Percentiles rank a stretch among this genome's conserved stretches.
Conservation (phyloP, 2,888 invertebrate genomes). For the Acleris holmiana region DNA sequence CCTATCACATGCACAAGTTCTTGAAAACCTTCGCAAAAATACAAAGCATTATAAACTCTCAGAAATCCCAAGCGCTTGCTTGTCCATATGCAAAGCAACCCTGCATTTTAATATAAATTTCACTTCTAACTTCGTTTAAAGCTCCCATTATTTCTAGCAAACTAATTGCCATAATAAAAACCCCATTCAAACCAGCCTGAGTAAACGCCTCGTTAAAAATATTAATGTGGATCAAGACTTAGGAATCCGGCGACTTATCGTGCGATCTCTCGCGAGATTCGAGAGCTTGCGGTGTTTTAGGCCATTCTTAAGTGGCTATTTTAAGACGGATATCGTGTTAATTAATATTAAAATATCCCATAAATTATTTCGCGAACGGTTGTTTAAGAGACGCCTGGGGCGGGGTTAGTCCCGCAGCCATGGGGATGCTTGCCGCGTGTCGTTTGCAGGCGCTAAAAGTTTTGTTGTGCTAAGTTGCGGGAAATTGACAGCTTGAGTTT, state of each 20-base stretch:
- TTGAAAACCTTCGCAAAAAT: too few relatives aligned
- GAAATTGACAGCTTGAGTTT: too few relatives aligned
- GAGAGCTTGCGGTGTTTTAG: conserved; percentile 32
- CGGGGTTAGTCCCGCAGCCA: conserved; percentile 37
- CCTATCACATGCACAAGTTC: too few relatives aligned
- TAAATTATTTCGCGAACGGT: conserved; percentile 57
- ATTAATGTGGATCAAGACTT: conserved; percentile 23
- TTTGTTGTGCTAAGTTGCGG: conserved; percentile 1
- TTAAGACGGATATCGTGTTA: conserved; percentile 50
- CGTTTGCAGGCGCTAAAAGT: conserved; percentile 38
- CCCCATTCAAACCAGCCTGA: background rate
- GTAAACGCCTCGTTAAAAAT: conserved; percentile 23
- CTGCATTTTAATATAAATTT: background rate
- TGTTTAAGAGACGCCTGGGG: conserved; percentile 34
- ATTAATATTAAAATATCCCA: conserved; percentile 64
- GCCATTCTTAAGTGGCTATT: conserved; percentile 40
- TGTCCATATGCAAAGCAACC: too few relatives aligned
- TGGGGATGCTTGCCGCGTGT: conserved; percentile 19
- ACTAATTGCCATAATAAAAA: conserved; percentile 1
- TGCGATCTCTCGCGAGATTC: conserved; percentile 4
- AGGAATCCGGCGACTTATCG: conserved; percentile 19
- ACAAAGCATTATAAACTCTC: too few relatives aligned
- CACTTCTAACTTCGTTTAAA: background rate
- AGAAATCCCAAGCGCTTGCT: too few relatives aligned
- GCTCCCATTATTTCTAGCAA: background rate